Conservation (phyloP, 2,113 vertebrate species). For the Xerus inauris region DNA sequence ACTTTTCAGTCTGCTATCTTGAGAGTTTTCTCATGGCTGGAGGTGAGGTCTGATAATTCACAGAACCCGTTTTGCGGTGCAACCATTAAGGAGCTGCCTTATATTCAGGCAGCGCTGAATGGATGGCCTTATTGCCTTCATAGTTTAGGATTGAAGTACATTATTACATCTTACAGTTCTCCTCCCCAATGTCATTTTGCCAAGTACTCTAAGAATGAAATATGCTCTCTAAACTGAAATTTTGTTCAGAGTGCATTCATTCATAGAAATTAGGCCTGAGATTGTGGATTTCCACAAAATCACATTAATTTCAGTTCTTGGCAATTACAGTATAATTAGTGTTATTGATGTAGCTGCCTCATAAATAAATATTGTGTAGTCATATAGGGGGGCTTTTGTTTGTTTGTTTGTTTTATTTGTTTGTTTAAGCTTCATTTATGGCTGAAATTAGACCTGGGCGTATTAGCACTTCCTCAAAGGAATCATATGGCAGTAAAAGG, state of each 20-base stretch:
- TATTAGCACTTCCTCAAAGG: not conserved
- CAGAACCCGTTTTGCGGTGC: slow-evolving; percentile 63
- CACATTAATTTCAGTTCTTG: slow-evolving; percentile 70
- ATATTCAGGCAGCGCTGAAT: slow-evolving; percentile 39
- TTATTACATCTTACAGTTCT: slow-evolving; percentile 52
- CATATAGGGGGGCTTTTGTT: slow-evolving; percentile 2
- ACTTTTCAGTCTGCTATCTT: slow-evolving; percentile 44
- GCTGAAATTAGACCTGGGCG: slow-evolving; percentile 44
- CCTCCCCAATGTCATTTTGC: slow-evolving; percentile 56
- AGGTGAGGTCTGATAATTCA: slow-evolving; percentile 7
- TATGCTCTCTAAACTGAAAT: slow-evolving; percentile 72
- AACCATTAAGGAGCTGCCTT: slow-evolving; percentile 46
- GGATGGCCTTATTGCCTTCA: slow-evolving; percentile 48
- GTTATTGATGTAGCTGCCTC: slow-evolving; percentile 66
- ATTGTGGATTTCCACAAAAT: slow-evolving; percentile 74
- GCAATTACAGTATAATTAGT: slow-evolving; percentile 72
- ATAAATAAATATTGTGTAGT: slow-evolving; percentile 71
- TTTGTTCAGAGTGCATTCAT: slow-evolving; percentile 68
- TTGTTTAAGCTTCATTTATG: slow-evolving; percentile 61
- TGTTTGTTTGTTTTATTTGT: slow-evolving; percentile 22
- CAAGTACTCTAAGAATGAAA: slow-evolving; percentile 74
- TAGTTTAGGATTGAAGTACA: slow-evolving; percentile 21
- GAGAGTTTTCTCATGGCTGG: slow-evolving; percentile 59
- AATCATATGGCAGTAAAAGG: not conserved
- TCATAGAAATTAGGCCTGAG: slow-evolving; percentile 69